Evolutionary conservation across 1,140 invertebrate species (phyloP).

Genomic region (Cyclargus thomasi): DNA sequence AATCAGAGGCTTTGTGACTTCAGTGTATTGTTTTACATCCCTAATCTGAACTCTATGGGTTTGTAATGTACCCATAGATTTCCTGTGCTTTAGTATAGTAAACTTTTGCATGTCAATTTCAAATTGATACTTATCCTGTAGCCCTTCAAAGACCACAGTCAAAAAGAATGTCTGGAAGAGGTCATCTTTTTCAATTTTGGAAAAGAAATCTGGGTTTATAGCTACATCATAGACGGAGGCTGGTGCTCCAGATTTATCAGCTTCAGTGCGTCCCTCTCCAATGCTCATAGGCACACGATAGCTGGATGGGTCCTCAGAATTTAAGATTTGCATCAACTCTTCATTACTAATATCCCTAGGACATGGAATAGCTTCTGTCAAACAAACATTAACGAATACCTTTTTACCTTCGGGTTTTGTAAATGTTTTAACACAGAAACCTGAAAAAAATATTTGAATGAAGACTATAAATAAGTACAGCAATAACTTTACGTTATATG

Average conservation of each 20-base stretch:
- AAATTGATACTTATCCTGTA: conserved; percentile 82
- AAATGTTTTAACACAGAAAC: conserved; percentile 88
- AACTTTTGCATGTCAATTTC: conserved; percentile 78
- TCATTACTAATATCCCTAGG: conserved; percentile 88
- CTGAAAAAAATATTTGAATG: conserved; percentile 63
- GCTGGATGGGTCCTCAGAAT: conserved; percentile 81
- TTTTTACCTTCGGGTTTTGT: conserved; percentile 81
- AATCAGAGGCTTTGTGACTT: conserved; percentile 70
- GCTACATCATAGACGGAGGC: conserved; percentile 86
- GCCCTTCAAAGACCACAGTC: conserved; percentile 82
- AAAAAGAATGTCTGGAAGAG: conserved; percentile 86
- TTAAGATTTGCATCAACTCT: conserved; percentile 82
- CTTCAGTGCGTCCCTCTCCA: conserved; percentile 84
- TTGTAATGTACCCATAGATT: conserved; percentile 83
- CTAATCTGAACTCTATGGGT: conserved; percentile 83
- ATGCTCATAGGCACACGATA: conserved; percentile 93
- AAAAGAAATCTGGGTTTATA: conserved; percentile 83
- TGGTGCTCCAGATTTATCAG: conserved; percentile 84
- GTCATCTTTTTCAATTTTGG: conserved; percentile 80
- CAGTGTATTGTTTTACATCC: conserved; percentile 69
- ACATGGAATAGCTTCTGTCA: conserved; percentile 83
- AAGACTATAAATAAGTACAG: too few relatives aligned
- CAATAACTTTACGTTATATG: too few relatives aligned
- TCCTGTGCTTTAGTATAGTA: conserved; percentile 77
- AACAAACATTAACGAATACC: conserved; percentile 88